These are phyloP conservation scores for Onchidella celtica DNA, from an alignment of 2,888 invertebrate species.

Conservation along the genomic window DNA sequence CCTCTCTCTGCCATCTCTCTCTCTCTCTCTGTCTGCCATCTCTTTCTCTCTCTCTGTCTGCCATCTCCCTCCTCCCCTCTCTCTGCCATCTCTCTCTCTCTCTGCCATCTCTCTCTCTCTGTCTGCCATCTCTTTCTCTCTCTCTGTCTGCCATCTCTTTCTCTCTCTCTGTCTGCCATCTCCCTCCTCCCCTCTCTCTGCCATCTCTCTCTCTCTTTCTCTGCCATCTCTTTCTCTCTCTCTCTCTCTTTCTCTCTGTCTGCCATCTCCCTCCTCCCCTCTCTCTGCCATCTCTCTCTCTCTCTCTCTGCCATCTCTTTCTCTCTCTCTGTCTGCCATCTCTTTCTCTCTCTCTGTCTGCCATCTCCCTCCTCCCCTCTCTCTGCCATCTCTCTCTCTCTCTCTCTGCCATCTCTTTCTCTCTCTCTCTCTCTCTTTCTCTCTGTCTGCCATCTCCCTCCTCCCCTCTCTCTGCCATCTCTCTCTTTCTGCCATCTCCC, in stretches of 20 bases:
- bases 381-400: constrained; percentile 7
- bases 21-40: not conserved
- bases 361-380: not conserved
- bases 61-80: constrained; percentile 7
- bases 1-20: not conserved
- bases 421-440: constrained; percentile 30
- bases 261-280: constrained; percentile 4
- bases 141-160: not conserved
- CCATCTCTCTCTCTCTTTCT: not conserved
- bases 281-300: not conserved
- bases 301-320: not conserved
- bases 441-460: constrained; percentile 15
- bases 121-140: no score
- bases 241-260: constrained; percentile 31
- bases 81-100: not conserved
- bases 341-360: not conserved
- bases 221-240: constrained; percentile 18
- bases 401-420: not conserved
- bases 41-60: not conserved
- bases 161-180: not conserved
- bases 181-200: not conserved
- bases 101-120: not conserved
- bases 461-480: no score
- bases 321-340: not conserved
- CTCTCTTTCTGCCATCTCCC: not conserved